A percentile compares a stretch with the other conserved stretches of the same genome.
These are phyloP conservation scores for Drosophila mayri DNA, from an alignment of 1,140 invertebrate species.

Conservation along the genomic window DNA sequence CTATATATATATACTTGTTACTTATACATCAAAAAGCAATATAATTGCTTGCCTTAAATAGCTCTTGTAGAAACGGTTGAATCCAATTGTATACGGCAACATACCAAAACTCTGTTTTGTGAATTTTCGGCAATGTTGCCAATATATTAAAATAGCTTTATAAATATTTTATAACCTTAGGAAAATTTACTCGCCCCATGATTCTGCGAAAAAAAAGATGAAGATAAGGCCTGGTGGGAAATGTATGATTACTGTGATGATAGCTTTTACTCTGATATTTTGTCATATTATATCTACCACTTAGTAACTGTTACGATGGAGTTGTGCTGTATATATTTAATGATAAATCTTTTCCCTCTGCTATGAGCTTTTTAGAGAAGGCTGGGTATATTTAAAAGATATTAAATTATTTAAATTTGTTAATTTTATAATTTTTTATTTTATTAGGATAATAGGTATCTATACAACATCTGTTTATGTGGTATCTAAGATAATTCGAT, in stretches of 20 bases:
- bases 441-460: constrained; percentile 95
- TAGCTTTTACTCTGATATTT: constrained; percentile 85
- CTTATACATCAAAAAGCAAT: too few relatives aligned
- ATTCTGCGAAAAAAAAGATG: constrained; percentile 62
- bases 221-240: constrained; percentile 91
- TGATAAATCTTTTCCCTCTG: constrained; percentile 95
- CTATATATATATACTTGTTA: too few relatives aligned
- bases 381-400: constrained; percentile 90
- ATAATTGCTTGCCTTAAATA: too few relatives aligned
- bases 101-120: too few relatives aligned
- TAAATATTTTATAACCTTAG: constrained; percentile 10
- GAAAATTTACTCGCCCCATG: constrained; percentile 48
- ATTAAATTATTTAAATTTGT: not conserved
- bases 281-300: constrained; percentile 87
- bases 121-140: not conserved
- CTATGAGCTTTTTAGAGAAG: constrained; percentile 94
- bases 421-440: too few relatives aligned
- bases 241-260: constrained; percentile 89
- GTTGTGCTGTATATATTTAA: constrained; percentile 95
- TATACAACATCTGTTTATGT: constrained; percentile 98
- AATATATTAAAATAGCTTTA: not conserved
- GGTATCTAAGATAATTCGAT: constrained; percentile 92
- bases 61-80: too few relatives aligned
- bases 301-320: constrained; percentile 87
- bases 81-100: too few relatives aligned